phyloP scores from a whole-genome alignment of 2,113 vertebrate species.

The Phaethornis superciliosus region DNA sequence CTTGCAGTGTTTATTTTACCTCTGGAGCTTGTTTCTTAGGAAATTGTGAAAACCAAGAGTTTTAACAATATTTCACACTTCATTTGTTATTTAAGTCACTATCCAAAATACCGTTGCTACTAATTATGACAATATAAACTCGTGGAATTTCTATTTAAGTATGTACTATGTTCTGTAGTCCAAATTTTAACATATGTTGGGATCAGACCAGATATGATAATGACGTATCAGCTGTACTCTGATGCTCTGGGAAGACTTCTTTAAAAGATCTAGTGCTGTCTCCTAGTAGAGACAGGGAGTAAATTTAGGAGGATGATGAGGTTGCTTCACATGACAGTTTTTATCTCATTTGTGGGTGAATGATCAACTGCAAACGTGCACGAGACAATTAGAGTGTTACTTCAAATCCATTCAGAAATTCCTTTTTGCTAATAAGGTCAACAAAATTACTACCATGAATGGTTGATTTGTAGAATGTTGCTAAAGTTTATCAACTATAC shows the following conservation, averaged over 20 bases:
- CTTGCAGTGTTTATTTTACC: not conserved
- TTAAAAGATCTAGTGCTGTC: not conserved
- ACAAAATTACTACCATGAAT: not conserved
- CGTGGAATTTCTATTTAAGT: not conserved
- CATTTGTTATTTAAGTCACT: not conserved
- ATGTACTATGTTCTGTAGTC: not conserved
- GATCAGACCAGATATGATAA: not conserved
- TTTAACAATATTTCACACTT: not conserved
- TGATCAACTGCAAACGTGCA: not conserved
- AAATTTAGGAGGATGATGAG: not conserved
- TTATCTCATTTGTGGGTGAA: not conserved
- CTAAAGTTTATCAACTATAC: not conserved
- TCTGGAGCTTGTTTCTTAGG: not conserved
- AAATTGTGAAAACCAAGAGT: not conserved
- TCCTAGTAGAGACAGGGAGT: not conserved
- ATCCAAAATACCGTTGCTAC: not conserved
- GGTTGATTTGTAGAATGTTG: not conserved
- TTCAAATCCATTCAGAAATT: not conserved
- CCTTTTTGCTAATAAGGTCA: not conserved
- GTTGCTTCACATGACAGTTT: not conserved
- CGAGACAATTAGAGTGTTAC: not conserved
- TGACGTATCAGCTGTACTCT: not conserved
- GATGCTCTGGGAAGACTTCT: not conserved
- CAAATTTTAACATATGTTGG: not conserved
- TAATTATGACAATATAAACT: not conserved